A percentile compares a stretch with the other conserved stretches of the same genome.
Conservation (phyloP, 1,140 invertebrate genomes). For the Psix sp. region DNA sequence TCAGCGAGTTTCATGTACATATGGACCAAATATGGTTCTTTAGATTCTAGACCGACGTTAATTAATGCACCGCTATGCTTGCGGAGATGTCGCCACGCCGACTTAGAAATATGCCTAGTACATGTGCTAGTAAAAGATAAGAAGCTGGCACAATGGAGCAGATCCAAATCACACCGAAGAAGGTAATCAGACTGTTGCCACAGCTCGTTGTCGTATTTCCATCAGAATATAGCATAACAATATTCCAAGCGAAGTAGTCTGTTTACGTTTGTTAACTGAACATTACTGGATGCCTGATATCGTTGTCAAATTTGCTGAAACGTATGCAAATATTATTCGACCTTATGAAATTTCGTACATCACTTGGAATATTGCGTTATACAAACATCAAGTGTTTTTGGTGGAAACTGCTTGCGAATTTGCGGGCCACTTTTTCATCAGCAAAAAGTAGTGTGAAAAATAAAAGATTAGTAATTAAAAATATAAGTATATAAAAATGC, state of each 20-base stretch:
- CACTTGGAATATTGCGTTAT: neutral
- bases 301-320: slow-evolving; percentile 48
- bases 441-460: no score
- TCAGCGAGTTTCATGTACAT: slow-evolving; percentile 14
- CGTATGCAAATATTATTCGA: slow-evolving; percentile 33
- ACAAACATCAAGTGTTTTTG: slow-evolving; percentile 1
- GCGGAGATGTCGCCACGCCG: slow-evolving; percentile 45
- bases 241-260: slow-evolving; percentile 22
- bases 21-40: slow-evolving; percentile 30
- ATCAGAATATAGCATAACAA: slow-evolving; percentile 27
- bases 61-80: slow-evolving; percentile 65
- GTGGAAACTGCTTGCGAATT: no score
- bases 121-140: slow-evolving; percentile 17
- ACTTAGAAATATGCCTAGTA: slow-evolving; percentile 14
- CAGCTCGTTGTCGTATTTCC: slow-evolving; percentile 29
- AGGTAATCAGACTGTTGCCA: slow-evolving; percentile 45
- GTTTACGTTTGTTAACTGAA: slow-evolving; percentile 24
- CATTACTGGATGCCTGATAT: slow-evolving; percentile 17
- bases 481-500: no score
- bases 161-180: no score
- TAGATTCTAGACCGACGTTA: slow-evolving; percentile 52
- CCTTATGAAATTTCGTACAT: neutral
- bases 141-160: slow-evolving; percentile 34
- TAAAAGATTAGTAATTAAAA: no score
- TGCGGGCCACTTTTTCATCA: no score